phyloP scores from a whole-genome alignment of 2,888 invertebrate genomes.

The Trichacis sp. region DNA sequence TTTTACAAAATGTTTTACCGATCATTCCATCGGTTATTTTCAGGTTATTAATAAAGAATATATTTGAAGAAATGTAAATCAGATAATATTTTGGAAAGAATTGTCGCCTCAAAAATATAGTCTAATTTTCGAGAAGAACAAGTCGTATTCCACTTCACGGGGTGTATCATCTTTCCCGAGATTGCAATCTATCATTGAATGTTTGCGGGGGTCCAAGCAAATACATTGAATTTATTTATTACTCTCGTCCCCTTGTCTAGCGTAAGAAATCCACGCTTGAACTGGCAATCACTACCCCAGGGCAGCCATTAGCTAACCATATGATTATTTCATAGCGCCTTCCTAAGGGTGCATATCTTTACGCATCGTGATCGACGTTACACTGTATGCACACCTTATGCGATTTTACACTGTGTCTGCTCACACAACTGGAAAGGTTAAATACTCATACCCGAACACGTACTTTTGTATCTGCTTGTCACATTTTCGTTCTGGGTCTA shows the following conservation, averaged over 20 bases:
- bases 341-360: slow-evolving; percentile 51
- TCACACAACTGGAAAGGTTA: slow-evolving; percentile 32
- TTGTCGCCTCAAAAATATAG: too few species aligned
- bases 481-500: neutral
- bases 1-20: too few species aligned
- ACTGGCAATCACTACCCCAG: slow-evolving; percentile 61
- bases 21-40: too few species aligned
- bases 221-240: slow-evolving; percentile 69
- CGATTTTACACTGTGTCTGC: slow-evolving; percentile 35
- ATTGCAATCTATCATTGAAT: slow-evolving; percentile 68
- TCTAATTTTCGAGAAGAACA: too few species aligned
- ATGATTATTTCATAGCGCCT: slow-evolving; percentile 68
- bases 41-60: too few species aligned
- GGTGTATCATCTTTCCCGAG: slow-evolving; percentile 45
- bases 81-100: too few species aligned
- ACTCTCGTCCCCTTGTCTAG: slow-evolving; percentile 51
- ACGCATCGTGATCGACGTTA: slow-evolving; percentile 33
- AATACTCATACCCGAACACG: slow-evolving; percentile 7
- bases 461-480: neutral
- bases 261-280: slow-evolving; percentile 49
- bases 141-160: slow-evolving; percentile 33
- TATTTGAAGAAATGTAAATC: too few species aligned
- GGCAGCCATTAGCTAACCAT: slow-evolving; percentile 68
- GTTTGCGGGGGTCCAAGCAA: slow-evolving; percentile 62
- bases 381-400: slow-evolving; percentile 31